Evolutionary conservation across 2,888 invertebrate genomes (phyloP), one percentile per base, ranked within the genome.

Genomic region (Drosophila siamana): DNA sequence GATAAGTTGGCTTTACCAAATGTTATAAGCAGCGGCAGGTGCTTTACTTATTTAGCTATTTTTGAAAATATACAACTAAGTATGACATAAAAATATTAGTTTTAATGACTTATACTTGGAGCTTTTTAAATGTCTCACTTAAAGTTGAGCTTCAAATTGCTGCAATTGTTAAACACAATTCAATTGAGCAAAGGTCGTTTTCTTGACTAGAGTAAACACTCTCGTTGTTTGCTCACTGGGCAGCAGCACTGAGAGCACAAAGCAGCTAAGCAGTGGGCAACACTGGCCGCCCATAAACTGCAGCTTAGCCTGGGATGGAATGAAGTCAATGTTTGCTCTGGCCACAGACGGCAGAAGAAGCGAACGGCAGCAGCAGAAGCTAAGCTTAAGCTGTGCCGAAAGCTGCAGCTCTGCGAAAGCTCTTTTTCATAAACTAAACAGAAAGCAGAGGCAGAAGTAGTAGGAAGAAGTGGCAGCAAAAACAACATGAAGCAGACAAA

Each of bases 381-480:
- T 11, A 19, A 19, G 41, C 41, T 41, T 41, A 41, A 41, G 41
- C 41, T 41, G 9, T 11, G 16, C 9, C n/a, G 7, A 19, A 41
- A 19, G 41, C 41, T 19, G 16, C 30, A 43, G 30, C 59, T 50
- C 40, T 11, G 19, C 22, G 15, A 70, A 60, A 73, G 64, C 76
- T 76, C 36, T 60, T 60, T 4, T 13, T 13, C 8, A 5, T 7
- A 26, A 57, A 51, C 54, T 26, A 38, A 6, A 16, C 51, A 28
- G 15, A 28, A 13, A 6, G 26, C 26, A 28, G 48, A 2, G n/a
- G 24, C 22, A 9, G 9, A 22, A 16, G 6, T 6, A 50, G 46
- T 19, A 44, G n/a, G 4, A 11, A 40, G 33, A n/a, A 24, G 26
- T 5, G 26, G 19, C 19, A 19, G 19, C 19, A 19, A 19, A 19